Conservation (phyloP, 1,140 invertebrate genomes). For the Elymnias hypermnestra region DNA sequence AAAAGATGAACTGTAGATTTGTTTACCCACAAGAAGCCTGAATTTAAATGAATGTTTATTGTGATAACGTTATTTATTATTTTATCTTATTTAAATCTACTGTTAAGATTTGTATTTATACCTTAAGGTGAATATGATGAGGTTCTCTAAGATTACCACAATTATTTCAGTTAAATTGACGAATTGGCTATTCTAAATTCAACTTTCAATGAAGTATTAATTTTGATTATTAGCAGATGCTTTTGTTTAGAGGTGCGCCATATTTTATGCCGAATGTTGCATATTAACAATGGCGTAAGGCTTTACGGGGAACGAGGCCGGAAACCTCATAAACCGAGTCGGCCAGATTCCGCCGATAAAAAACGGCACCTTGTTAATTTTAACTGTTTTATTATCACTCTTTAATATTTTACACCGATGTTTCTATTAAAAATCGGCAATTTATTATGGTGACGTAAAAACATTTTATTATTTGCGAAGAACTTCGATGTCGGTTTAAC, state of each 20-base stretch:
- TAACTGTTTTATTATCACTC: constrained; percentile 63
- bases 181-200: constrained; percentile 16
- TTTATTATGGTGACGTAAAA: constrained; percentile 22
- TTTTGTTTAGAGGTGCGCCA: constrained; percentile 21
- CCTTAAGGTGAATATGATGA: too few species aligned
- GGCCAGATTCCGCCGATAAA: constrained; percentile 59
- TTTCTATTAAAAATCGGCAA: constrained; percentile 27
- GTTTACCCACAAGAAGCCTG: too few species aligned
- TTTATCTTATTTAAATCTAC: too few species aligned
- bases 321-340: constrained; percentile 59
- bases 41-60: too few species aligned
- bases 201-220: constrained; percentile 11
- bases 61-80: too few species aligned
- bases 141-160: too few species aligned
- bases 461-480: too few species aligned
- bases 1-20: too few species aligned
- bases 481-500: too few species aligned
- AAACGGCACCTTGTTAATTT: constrained; percentile 65
- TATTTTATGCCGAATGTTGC: constrained; percentile 54
- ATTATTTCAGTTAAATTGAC: too few species aligned
- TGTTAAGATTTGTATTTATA: too few species aligned
- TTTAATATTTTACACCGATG: constrained; percentile 46
- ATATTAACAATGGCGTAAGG: constrained; percentile 43
- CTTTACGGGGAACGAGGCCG: constrained; percentile 47
- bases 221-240: constrained; percentile 21